Percentiles rank a stretch among this genome's conserved stretches.
These are phyloP conservation scores for Tursiops truncatus DNA, from an alignment of 2,113 vertebrate species.

Conservation along the genomic window DNA sequence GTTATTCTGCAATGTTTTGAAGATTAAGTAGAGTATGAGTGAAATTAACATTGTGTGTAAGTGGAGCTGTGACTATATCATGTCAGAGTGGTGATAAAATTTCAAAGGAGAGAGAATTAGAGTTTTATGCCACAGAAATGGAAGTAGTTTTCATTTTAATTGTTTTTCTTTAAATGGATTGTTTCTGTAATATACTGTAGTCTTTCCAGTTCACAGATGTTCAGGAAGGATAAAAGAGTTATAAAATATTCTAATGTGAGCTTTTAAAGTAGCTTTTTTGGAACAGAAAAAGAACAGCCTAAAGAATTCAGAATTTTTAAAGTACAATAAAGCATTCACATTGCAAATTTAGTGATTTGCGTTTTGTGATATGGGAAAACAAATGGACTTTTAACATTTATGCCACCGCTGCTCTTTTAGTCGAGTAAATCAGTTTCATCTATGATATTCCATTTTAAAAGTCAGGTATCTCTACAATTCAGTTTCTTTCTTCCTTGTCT, in stretches of 20 bases:
- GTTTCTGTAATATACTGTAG: conserved; percentile 72
- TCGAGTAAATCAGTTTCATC: conserved; percentile 53
- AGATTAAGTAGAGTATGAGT: conserved; percentile 75
- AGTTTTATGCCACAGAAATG: conserved; percentile 70
- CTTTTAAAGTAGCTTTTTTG: conserved; percentile 70
- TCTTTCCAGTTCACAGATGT: conserved; percentile 72
- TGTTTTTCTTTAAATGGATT: conserved; percentile 79
- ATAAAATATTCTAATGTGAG: conserved; percentile 70
- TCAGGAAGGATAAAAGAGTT: conserved; percentile 76
- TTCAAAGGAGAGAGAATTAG: conserved; percentile 71
- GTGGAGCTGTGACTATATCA: conserved; percentile 66
- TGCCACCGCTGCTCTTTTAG: conserved; percentile 3
- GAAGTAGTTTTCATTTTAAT: conserved; percentile 72
- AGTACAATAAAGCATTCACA: conserved; percentile 67
- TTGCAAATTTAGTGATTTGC: conserved; percentile 52
- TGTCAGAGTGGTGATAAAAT: conserved; percentile 77
- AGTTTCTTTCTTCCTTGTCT: neutral
- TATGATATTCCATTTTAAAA: neutral
- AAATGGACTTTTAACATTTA: conserved; percentile 68
- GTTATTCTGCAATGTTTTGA: conserved; percentile 71
- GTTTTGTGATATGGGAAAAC: conserved; percentile 67
- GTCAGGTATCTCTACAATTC: neutral
- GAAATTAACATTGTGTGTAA: conserved; percentile 76
- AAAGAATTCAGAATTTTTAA: conserved; percentile 70
- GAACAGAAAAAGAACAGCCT: conserved; percentile 61